These are phyloP conservation scores for Psettodes erumei DNA, from an alignment of 2,113 vertebrate species.

Conservation along the genomic window DNA sequence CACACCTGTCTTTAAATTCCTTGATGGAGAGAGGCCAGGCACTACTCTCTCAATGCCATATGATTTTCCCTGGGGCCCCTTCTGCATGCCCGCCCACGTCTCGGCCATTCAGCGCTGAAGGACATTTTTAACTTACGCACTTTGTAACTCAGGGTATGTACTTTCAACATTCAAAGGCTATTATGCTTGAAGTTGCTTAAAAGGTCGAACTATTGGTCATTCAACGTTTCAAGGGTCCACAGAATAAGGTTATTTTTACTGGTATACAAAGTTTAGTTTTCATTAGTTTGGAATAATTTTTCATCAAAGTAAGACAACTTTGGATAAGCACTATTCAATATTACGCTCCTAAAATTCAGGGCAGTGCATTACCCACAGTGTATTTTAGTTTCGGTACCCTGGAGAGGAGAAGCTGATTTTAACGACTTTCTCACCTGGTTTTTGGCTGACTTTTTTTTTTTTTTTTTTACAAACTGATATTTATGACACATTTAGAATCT, in stretches of 20 bases:
- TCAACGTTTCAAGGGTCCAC: conserved; percentile 35
- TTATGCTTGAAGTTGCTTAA: conserved; percentile 44
- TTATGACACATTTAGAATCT: too few relatives aligned
- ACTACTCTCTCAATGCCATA: conserved; percentile 1
- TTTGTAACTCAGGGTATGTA: conserved; percentile 3
- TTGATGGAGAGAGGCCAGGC: conserved; percentile 12
- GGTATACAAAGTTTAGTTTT: neutral
- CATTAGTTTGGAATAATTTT: conserved; percentile 13
- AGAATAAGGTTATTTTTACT: conserved; percentile 36
- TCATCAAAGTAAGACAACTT: conserved; percentile 20
- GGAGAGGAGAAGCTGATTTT: neutral
- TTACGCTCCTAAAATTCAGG: neutral
- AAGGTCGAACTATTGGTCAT: conserved; percentile 44
- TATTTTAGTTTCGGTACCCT: conserved; percentile 1
- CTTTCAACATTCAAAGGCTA: conserved; percentile 27
- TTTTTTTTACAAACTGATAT: neutral
- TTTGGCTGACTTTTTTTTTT: neutral
- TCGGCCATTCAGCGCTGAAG: conserved; percentile 35
- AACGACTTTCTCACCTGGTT: neutral
- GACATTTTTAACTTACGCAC: conserved; percentile 10
- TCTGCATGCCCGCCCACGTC: conserved; percentile 2
- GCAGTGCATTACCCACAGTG: neutral
- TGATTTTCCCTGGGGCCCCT: conserved; percentile 4
- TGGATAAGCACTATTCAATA: conserved; percentile 2
- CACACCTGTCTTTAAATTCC: neutral